Evolutionary conservation across 2,888 invertebrate genomes (phyloP).

Genomic region (Sarcophaga carnaria): DNA sequence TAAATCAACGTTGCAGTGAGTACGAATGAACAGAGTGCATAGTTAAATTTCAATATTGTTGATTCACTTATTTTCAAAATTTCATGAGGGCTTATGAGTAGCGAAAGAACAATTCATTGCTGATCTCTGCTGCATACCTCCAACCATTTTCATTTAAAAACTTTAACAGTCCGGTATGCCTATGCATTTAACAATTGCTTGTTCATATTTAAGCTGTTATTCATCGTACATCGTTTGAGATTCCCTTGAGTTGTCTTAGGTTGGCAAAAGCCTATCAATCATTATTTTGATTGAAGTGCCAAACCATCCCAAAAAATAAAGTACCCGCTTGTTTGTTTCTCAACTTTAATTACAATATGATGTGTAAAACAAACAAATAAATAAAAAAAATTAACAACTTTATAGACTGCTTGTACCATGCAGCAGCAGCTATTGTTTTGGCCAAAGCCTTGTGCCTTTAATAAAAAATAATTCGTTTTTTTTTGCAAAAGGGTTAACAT

Average conservation of each 20-base stretch:
- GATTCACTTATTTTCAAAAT: too few relatives aligned
- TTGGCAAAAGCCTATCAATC: constrained; percentile 46
- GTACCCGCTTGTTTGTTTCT: not conserved
- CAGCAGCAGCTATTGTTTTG: too few relatives aligned
- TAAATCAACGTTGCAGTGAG: too few relatives aligned
- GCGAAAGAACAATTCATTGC: too few relatives aligned
- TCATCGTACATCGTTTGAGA: not conserved
- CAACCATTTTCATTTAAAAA: too few relatives aligned
- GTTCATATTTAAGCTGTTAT: not conserved
- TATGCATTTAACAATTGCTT: not conserved
- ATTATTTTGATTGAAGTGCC: constrained; percentile 24
- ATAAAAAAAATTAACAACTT: constrained; percentile 21
- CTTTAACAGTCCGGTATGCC: too few relatives aligned
- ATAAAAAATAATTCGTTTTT: constrained; percentile 1
- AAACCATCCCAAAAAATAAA: constrained; percentile 26
- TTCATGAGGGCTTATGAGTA: too few relatives aligned
- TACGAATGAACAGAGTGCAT: too few relatives aligned
- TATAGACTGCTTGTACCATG: not conserved
- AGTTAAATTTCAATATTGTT: too few relatives aligned
- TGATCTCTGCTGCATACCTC: too few relatives aligned
- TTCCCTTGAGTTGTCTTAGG: constrained; percentile 44
- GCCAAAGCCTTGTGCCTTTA: too few relatives aligned
- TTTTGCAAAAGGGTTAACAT: not conserved
- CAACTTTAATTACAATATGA: constrained; percentile 56
- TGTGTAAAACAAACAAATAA: constrained; percentile 41